phyloP scores from a whole-genome alignment of 2,797 vertebrate species.

The Eleutherodactylus coqui region DNA sequence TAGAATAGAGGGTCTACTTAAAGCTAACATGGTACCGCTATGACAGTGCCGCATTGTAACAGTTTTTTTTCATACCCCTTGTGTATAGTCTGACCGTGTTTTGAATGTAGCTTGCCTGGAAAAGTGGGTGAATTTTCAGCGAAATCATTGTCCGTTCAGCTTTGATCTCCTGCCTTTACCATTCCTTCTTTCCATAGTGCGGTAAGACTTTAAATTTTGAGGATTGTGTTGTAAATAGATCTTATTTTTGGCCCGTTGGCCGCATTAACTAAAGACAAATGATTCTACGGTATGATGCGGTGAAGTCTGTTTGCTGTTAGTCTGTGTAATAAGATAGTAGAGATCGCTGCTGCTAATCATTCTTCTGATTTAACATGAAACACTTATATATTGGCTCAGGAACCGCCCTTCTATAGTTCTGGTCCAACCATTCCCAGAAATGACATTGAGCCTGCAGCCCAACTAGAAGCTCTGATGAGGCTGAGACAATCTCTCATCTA shows the following conservation, averaged over 20 bases:
- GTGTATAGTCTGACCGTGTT: slow-evolving; percentile 70
- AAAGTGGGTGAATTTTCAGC: slow-evolving; percentile 67
- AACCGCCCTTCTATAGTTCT: slow-evolving; percentile 74
- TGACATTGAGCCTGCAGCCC: neutral
- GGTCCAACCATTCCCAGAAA: neutral
- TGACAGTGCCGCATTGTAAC: slow-evolving; percentile 63
- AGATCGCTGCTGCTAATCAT: slow-evolving; percentile 74
- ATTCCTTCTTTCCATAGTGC: slow-evolving; percentile 62
- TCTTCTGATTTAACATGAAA: slow-evolving; percentile 29
- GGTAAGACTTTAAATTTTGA: slow-evolving; percentile 67
- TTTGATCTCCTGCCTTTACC: slow-evolving; percentile 64
- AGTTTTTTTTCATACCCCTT: slow-evolving; percentile 60
- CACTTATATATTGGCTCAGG: slow-evolving; percentile 79
- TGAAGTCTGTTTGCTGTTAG: slow-evolving; percentile 17
- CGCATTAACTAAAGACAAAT: slow-evolving; percentile 13
- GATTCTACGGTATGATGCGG: neutral
- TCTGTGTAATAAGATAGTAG: slow-evolving; percentile 5
- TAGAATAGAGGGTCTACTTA: too few relatives aligned
- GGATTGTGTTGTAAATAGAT: slow-evolving; percentile 72
- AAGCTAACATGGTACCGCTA: slow-evolving; percentile 49
- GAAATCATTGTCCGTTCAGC: slow-evolving; percentile 68
- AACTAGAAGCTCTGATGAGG: neutral
- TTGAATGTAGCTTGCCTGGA: slow-evolving; percentile 71
- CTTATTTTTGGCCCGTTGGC: slow-evolving; percentile 63
- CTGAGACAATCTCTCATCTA: slow-evolving; percentile 46